A percentile compares a stretch with the other conserved stretches of the same genome.
phyloP scores from a whole-genome alignment of 2,888 invertebrate species.

The Mystacides longicornis region DNA sequence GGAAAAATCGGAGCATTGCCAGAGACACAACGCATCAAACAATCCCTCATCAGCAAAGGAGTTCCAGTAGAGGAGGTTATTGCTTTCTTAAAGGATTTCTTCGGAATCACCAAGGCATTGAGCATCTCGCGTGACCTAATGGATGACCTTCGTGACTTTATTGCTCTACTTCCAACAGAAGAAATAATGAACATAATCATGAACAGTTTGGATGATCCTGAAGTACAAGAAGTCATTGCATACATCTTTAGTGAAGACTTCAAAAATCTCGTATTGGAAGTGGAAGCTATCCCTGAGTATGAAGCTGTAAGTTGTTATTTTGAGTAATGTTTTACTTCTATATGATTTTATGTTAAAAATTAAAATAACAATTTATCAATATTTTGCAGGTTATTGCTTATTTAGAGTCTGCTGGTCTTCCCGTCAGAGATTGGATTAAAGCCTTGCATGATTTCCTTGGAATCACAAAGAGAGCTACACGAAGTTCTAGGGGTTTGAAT shows the following conservation, averaged over 20 bases:
- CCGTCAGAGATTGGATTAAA: slow-evolving; percentile 7
- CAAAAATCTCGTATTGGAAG: neutral
- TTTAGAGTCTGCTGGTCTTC: slow-evolving; percentile 9
- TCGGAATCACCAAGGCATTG: too few species aligned
- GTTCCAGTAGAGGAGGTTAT: too few species aligned
- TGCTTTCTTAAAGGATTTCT: too few species aligned
- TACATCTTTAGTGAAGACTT: slow-evolving; percentile 4
- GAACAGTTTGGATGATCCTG: neutral
- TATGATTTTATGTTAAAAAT: neutral
- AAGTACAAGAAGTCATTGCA: neutral
- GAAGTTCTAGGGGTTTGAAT: neutral
- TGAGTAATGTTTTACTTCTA: neutral
- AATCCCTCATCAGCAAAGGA: slow-evolving; percentile 7
- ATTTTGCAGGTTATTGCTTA: slow-evolving; percentile 6
- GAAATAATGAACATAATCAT: neutral
- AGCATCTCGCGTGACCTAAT: neutral
- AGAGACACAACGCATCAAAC: slow-evolving; percentile 2
- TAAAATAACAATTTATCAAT: neutral
- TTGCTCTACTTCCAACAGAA: neutral
- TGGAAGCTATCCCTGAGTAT: slow-evolving; percentile 7
- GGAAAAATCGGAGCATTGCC: slow-evolving; percentile 3
- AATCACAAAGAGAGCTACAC: neutral
- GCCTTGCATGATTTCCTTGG: slow-evolving; percentile 6
- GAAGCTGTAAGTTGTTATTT: neutral
- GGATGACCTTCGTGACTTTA: slow-evolving; percentile 5